Evolutionary conservation across 2,797 vertebrate species (phyloP).

Genomic region (Rhynchonycteris naso): DNA sequence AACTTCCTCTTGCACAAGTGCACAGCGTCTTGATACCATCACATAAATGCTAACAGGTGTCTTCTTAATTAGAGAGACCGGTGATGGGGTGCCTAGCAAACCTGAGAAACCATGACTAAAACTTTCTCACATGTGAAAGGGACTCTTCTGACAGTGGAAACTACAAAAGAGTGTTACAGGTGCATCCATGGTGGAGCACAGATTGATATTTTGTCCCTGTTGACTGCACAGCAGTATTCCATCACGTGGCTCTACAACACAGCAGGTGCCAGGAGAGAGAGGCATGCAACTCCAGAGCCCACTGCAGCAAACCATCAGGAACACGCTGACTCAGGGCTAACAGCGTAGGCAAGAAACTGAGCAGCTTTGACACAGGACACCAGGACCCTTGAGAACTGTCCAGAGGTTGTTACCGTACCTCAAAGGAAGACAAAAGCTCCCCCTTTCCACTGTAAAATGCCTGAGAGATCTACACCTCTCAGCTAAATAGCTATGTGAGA

Average conservation of each 20-base stretch:
- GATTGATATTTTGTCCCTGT: neutral
- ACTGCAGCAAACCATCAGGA: neutral
- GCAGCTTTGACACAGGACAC: neutral
- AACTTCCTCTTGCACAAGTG: neutral
- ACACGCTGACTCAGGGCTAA: neutral
- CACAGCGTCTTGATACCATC: neutral
- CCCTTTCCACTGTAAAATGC: neutral
- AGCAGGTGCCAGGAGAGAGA: neutral
- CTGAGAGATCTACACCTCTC: neutral
- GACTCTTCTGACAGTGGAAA: slow-evolving; percentile 6
- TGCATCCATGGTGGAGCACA: neutral
- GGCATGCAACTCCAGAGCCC: neutral
- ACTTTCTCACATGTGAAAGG: neutral
- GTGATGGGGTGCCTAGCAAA: neutral
- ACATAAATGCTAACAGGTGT: neutral
- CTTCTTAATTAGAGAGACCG: neutral
- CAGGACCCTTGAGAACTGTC: neutral
- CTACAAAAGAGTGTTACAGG: neutral
- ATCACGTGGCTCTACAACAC: neutral
- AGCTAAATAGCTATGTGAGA: neutral
- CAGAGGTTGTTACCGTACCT: neutral
- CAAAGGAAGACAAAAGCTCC: neutral
- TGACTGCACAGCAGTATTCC: neutral
- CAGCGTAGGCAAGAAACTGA: neutral
- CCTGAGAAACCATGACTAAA: neutral